These are phyloP conservation scores for Notodonta dromedarius DNA, from an alignment of 2,888 invertebrate species.

Conservation along the genomic window DNA sequence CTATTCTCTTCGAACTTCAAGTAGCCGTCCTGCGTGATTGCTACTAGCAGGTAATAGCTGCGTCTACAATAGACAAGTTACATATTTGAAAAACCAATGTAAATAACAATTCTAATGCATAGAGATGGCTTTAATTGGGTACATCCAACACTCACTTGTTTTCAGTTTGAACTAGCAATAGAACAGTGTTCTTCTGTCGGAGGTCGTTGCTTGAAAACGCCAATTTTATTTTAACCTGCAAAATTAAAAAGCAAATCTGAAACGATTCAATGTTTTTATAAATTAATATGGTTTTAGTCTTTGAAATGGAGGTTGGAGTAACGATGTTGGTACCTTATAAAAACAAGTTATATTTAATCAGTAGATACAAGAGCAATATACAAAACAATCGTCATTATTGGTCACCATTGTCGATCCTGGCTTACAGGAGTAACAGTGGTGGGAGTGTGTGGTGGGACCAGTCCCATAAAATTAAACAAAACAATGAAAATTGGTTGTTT, in stretches of 20 bases:
- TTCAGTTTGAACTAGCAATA: constrained; percentile 92
- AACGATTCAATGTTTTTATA: neutral
- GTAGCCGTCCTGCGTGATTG: constrained; percentile 92
- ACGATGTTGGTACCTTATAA: too few relatives aligned
- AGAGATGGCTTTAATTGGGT: neutral
- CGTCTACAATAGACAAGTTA: constrained; percentile 81
- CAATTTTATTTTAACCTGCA: constrained; percentile 91
- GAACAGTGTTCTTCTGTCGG: constrained; percentile 90
- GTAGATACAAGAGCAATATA: too few relatives aligned
- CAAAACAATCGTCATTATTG: too few relatives aligned
- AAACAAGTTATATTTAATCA: too few relatives aligned
- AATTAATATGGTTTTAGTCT: too few relatives aligned
- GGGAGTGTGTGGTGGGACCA: too few relatives aligned
- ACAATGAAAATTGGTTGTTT: too few relatives aligned
- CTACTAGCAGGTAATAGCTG: constrained; percentile 92
- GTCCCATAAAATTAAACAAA: too few relatives aligned
- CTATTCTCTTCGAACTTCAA: constrained; percentile 94
- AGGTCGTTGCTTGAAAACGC: constrained; percentile 94
- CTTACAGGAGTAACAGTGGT: too few relatives aligned
- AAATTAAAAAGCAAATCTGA: constrained; percentile 12
- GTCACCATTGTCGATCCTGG: too few relatives aligned
- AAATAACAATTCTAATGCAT: neutral
- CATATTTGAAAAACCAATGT: neutral
- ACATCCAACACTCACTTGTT: constrained; percentile 85
- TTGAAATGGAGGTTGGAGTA: too few relatives aligned